Percentiles rank a stretch among this genome's conserved stretches.
Evolutionary conservation across 2,113 vertebrate genomes (phyloP).

Genomic region (Melanerpes aurifrons): DNA sequence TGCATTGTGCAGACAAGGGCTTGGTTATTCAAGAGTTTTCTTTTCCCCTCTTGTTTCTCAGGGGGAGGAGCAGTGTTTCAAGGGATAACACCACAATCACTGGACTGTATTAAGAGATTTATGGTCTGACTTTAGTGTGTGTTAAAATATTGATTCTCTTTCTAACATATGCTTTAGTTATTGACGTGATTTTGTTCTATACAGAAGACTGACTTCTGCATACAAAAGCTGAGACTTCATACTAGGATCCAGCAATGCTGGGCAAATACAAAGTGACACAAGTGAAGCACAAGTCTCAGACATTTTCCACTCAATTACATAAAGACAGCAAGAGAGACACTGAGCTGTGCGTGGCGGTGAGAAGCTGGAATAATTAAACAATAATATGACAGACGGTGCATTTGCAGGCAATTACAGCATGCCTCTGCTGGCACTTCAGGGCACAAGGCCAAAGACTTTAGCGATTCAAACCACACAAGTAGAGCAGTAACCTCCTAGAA

Average conservation of each 20-base stretch:
- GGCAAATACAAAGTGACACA: constrained; percentile 31
- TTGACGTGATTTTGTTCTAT: background rate
- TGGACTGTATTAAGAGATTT: constrained; percentile 52
- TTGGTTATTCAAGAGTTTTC: constrained; percentile 55
- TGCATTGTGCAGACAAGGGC: constrained; percentile 45
- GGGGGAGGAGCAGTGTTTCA: constrained; percentile 3
- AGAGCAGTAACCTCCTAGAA: constrained; percentile 51
- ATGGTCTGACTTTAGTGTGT: constrained; percentile 35
- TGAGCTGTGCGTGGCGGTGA: background rate
- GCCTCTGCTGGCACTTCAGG: constrained; percentile 60
- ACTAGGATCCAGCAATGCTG: background rate
- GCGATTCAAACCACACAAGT: constrained; percentile 56
- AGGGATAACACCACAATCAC: constrained; percentile 43
- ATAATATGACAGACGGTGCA: constrained; percentile 62
- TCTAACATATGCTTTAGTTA: constrained; percentile 31
- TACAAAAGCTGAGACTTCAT: constrained; percentile 27
- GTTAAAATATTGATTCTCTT: constrained; percentile 60
- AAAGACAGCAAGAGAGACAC: constrained; percentile 59
- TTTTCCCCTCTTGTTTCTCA: constrained; percentile 50
- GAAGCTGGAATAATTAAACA: constrained; percentile 61
- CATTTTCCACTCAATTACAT: constrained; percentile 66
- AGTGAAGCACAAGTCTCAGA: constrained; percentile 10
- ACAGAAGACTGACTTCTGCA: constrained; percentile 6
- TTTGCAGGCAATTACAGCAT: constrained; percentile 67
- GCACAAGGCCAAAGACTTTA: constrained; percentile 60